Evolutionary conservation across 2,888 invertebrate species (phyloP), one percentile per base, ranked within the genome.

Genomic region (Dasypolia templi): DNA sequence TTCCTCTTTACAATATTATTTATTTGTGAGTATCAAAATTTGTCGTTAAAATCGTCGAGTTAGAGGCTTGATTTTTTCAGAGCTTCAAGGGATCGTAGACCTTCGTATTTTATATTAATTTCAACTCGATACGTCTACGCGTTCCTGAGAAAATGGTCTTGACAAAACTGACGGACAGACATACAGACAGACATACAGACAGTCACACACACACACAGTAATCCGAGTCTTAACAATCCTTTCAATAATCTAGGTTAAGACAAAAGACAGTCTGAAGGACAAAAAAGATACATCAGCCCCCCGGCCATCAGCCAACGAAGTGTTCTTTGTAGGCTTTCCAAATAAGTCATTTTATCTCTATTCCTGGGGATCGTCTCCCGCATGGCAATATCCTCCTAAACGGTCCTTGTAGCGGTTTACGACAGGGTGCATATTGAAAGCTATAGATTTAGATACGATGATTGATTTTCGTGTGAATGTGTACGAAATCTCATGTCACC

Each of bases 391-490:
- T 49, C 55, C 5, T 42, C n/a, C 12, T 49, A 26, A 56, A 26
- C 46, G n/a, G 32, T 22, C 22, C 1, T 0, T 39, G 35, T 49
- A 59, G 7, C 12, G 58, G 55, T 74, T 74, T 32, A 74, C 53
- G 74, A 74, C 32, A 19, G 12, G 69, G 26, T n/a, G 44, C 65
- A 58, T 64, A 65, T 19, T 35, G n/a, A n/a, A n/a, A 19, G 39
- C 0, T 0, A 22, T 7, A 17, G 46, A 46, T 39, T 72, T 42
- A 22, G 73, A 44, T 51, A 72, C 59, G 26, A 72, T 72, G 59
- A 44, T 72, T 12, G 58, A 59, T 72, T 72, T 72, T 32, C 26
- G 49, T 42, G 72, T 42, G 32, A 72, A 49, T 32, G 4, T 42
- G n/a, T 19, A 12, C 1, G 11, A 11, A 51, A 72, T 59, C 49